Conservation (phyloP, 1,140 invertebrate species). For the Lordiphosa mommai region DNA sequence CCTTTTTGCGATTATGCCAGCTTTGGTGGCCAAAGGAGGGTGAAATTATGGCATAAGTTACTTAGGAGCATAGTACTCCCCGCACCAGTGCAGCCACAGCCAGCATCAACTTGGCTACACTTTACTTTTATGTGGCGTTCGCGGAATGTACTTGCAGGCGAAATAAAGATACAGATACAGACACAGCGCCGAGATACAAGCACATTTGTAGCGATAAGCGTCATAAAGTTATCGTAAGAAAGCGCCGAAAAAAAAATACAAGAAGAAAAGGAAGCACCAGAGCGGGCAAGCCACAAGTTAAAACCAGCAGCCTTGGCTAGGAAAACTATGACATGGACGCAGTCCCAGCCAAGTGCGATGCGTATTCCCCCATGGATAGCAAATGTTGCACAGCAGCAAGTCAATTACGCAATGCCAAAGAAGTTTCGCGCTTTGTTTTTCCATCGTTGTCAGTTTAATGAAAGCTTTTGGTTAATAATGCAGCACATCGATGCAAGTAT, state of each 20-base stretch:
- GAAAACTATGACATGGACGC: constrained; percentile 57
- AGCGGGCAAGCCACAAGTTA: constrained; percentile 46
- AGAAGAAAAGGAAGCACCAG: constrained; percentile 19
- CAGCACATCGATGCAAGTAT: constrained; percentile 24
- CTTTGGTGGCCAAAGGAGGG: constrained; percentile 20
- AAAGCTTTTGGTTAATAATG: constrained; percentile 32
- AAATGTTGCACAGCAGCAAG: constrained; percentile 49
- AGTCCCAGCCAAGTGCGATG: constrained; percentile 8
- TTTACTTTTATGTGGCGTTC: constrained; percentile 73
- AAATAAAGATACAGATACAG: constrained; percentile 76
- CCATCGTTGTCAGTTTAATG: constrained; percentile 50
- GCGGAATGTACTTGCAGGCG: constrained; percentile 67
- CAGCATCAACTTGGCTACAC: constrained; percentile 69
- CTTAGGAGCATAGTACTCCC: constrained; percentile 54
- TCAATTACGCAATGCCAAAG: constrained; percentile 62
- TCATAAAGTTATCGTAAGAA: constrained; percentile 78
- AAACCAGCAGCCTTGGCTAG: constrained; percentile 27
- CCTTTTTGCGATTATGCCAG: constrained; percentile 67
- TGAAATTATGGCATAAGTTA: constrained; percentile 77
- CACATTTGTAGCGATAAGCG: constrained; percentile 76
- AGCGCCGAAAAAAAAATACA: constrained; percentile 51
- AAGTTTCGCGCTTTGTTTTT: constrained; percentile 46
- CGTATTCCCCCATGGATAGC: constrained; percentile 9
- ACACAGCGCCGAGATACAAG: constrained; percentile 66
- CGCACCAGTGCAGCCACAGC: background rate